Evolutionary conservation across 1,140 invertebrate species (phyloP).

Genomic region (Schlechtendalia chinensis): DNA sequence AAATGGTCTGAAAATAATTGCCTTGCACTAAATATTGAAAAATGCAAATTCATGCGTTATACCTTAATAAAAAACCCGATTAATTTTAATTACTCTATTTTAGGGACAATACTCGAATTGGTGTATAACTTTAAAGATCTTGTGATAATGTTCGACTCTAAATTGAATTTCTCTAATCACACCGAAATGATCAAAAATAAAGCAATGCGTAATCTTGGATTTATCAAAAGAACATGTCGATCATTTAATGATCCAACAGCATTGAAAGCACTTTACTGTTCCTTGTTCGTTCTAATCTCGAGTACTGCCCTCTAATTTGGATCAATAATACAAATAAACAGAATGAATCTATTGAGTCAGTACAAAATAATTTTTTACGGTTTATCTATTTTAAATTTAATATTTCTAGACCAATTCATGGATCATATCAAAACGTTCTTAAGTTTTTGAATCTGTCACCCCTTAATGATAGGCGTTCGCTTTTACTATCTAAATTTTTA

Average conservation of each 20-base stretch:
- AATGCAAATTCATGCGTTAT: background rate
- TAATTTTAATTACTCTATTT: too few species aligned
- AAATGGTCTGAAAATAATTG: background rate
- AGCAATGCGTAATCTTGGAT: conserved; percentile 57
- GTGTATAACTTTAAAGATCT: background rate
- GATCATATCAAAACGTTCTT: background rate
- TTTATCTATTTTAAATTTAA: background rate
- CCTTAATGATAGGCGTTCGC: background rate
- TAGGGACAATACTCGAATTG: background rate
- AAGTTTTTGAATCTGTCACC: background rate
- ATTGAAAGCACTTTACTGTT: background rate
- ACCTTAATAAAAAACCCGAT: background rate
- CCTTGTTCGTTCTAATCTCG: background rate
- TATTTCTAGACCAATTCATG: too few species aligned
- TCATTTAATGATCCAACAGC: background rate
- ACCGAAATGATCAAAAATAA: too few species aligned
- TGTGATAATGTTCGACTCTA: background rate
- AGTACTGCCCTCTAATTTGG: background rate
- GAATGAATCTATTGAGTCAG: background rate
- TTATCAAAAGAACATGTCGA: background rate
- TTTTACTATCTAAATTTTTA: background rate
- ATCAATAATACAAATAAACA: background rate
- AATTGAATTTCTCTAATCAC: background rate
- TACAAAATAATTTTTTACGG: background rate
- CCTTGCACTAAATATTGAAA: background rate